These are phyloP conservation scores for Menura novaehollandiae DNA, from an alignment of 2,113 vertebrate species.

Conservation along the genomic window DNA sequence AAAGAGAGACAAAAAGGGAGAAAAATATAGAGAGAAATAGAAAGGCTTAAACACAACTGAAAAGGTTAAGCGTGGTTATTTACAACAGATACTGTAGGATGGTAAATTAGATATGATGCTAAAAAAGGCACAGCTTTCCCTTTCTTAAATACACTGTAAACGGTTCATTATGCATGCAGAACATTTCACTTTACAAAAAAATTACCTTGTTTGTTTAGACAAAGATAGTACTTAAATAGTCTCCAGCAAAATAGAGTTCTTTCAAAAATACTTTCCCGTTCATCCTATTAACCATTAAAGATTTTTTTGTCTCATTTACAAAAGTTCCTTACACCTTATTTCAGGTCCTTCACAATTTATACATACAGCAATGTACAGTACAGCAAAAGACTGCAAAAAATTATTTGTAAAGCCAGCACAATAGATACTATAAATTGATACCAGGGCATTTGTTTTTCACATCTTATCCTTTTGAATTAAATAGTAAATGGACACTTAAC, in stretches of 20 bases:
- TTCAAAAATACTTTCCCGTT: constrained; percentile 99
- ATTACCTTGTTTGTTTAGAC: constrained; percentile 93
- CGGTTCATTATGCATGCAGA: constrained; percentile 98
- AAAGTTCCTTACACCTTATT: constrained; percentile 82
- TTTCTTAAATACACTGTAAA: constrained; percentile 99
- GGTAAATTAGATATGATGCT: constrained; percentile 95
- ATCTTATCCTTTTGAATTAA: constrained; percentile 77
- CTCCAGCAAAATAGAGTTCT: constrained; percentile 99
- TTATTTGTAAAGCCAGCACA: constrained; percentile 86
- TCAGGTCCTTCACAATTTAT: constrained; percentile 87
- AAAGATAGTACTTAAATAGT: constrained; percentile 99
- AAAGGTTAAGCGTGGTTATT: constrained; percentile 89
- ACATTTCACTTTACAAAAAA: constrained; percentile 99
- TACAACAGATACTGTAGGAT: constrained; percentile 97
- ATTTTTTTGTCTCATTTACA: constrained; percentile 83
- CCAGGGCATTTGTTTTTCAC: constrained; percentile 78
- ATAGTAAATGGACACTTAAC: constrained; percentile 76
- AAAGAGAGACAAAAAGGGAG: constrained; percentile 53
- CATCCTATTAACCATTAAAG: constrained; percentile 95
- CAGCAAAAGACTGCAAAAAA: constrained; percentile 85
- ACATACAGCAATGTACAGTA: constrained; percentile 86
- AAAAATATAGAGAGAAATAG: constrained; percentile 72
- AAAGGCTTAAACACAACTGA: constrained; percentile 86
- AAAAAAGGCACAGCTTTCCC: constrained; percentile 99
- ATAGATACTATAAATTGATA: constrained; percentile 81